These are phyloP conservation scores for Lepisosteus osseus DNA, from an alignment of 2,113 vertebrate genomes.

Conservation along the genomic window DNA sequence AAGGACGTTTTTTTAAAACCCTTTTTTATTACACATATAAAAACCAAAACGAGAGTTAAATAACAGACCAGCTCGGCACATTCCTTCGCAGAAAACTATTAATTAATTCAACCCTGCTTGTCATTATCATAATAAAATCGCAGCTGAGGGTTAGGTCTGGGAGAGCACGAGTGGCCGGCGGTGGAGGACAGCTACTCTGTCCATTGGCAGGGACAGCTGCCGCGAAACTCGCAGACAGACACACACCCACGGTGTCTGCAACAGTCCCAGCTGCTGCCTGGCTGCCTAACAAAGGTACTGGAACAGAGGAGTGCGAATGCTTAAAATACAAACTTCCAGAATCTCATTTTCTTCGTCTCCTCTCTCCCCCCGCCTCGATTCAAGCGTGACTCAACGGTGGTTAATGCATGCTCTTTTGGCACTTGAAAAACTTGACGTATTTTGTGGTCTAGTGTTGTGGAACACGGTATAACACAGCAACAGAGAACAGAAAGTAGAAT, in stretches of 20 bases:
- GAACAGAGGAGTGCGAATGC: slow-evolving; percentile 35
- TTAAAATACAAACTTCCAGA: slow-evolving; percentile 31
- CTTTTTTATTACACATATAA: too few relatives aligned
- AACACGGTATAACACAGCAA: slow-evolving; percentile 57
- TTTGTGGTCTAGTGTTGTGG: slow-evolving; percentile 44
- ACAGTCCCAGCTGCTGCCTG: slow-evolving; percentile 58
- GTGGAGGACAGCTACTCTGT: slow-evolving; percentile 24
- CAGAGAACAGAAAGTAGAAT: slow-evolving; percentile 54
- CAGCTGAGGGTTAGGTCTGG: slow-evolving; percentile 16
- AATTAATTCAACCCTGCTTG: neutral
- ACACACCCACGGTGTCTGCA: slow-evolving; percentile 54
- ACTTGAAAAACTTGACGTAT: slow-evolving; percentile 49
- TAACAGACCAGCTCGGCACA: neutral
- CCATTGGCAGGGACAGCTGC: slow-evolving; percentile 41
- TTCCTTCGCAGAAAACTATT: neutral
- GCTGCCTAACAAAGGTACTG: slow-evolving; percentile 53
- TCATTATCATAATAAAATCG: slow-evolving; percentile 8
- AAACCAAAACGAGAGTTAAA: too few relatives aligned
- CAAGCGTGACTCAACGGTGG: slow-evolving; percentile 35
- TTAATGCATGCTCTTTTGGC: slow-evolving; percentile 54
- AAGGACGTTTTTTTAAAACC: too few relatives aligned
- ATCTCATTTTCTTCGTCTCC: slow-evolving; percentile 28
- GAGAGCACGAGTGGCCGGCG: slow-evolving; percentile 16
- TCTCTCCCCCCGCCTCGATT: neutral
- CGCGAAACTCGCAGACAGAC: slow-evolving; percentile 36